Percentiles rank a stretch among this genome's conserved stretches.
phyloP scores from a whole-genome alignment of 2,888 invertebrate genomes.

The Gari tellinella region DNA sequence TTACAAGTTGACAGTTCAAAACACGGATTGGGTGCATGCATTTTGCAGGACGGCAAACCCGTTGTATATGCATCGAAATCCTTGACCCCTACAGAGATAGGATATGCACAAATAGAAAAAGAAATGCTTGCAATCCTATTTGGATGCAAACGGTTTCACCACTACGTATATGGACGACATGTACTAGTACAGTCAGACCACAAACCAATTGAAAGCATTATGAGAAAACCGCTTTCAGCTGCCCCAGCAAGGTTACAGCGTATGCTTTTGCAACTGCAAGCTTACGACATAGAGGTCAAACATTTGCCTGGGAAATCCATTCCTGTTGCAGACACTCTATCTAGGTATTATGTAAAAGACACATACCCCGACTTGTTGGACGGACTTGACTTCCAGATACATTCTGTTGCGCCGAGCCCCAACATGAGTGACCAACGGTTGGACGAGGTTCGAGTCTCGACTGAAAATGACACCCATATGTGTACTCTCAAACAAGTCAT shows the following conservation, averaged over 20 bases:
- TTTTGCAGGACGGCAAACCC: slow-evolving; percentile 63
- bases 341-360: neutral
- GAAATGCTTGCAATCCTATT: slow-evolving; percentile 60
- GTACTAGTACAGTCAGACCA: slow-evolving; percentile 67
- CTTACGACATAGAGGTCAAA: slow-evolving; percentile 30
- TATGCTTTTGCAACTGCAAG: slow-evolving; percentile 38
- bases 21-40: slow-evolving; percentile 60
- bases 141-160: slow-evolving; percentile 59
- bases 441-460: no score
- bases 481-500: no score
- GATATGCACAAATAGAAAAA: slow-evolving; percentile 65
- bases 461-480: no score
- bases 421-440: neutral
- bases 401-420: neutral
- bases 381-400: neutral
- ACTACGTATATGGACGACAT: slow-evolving; percentile 55
- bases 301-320: slow-evolving; percentile 42
- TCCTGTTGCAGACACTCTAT: slow-evolving; percentile 37
- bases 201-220: slow-evolving; percentile 51
- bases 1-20: slow-evolving; percentile 60
- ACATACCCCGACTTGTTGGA: neutral
- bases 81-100: slow-evolving; percentile 54
- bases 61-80: slow-evolving; percentile 67
- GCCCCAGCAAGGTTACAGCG: slow-evolving; percentile 41
- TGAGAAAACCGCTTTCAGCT: slow-evolving; percentile 31